phyloP scores from a whole-genome alignment of 2,888 invertebrate species.

The Eledona agricola region DNA sequence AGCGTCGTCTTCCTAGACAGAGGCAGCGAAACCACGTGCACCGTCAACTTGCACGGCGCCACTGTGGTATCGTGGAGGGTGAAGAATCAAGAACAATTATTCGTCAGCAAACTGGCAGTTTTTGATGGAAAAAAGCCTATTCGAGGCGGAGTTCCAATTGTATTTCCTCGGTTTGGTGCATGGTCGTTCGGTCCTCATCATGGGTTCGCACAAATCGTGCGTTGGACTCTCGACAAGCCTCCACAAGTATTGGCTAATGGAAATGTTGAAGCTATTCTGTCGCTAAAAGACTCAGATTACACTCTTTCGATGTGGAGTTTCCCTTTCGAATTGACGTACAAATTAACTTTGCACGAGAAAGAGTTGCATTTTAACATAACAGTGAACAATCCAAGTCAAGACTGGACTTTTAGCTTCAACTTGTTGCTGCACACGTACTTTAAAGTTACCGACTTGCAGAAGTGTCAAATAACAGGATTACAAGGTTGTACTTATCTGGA shows the following conservation, averaged over 20 bases:
- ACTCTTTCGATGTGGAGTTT: constrained; percentile 41
- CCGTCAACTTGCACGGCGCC: constrained; percentile 45
- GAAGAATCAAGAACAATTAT: constrained; percentile 44
- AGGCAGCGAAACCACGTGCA: constrained; percentile 45
- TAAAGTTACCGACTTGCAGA: constrained; percentile 91
- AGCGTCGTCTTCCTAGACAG: constrained; percentile 7
- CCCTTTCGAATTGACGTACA: constrained; percentile 36
- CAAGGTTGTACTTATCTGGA: constrained; percentile 81
- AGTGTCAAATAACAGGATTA: constrained; percentile 91
- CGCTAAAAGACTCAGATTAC: constrained; percentile 29
- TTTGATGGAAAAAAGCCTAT: constrained; percentile 38
- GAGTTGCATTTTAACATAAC: constrained; percentile 12
- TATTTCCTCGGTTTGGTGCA: constrained; percentile 42
- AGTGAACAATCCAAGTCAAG: constrained; percentile 85
- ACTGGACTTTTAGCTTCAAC: constrained; percentile 89
- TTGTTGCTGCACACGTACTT: constrained; percentile 94
- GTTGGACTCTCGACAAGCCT: constrained; percentile 41
- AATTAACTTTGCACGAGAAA: constrained; percentile 30
- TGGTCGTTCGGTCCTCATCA: constrained; percentile 44
- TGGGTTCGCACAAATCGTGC: constrained; percentile 42
- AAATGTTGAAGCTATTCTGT: constrained; percentile 30
- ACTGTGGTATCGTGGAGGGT: constrained; percentile 46
- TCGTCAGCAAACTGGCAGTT: constrained; percentile 36
- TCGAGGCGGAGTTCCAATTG: constrained; percentile 42
- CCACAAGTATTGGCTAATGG: constrained; percentile 30